These are phyloP conservation scores for Hydrotaea diabolus DNA, from an alignment of 2,888 invertebrate genomes.

Conservation along the genomic window DNA sequence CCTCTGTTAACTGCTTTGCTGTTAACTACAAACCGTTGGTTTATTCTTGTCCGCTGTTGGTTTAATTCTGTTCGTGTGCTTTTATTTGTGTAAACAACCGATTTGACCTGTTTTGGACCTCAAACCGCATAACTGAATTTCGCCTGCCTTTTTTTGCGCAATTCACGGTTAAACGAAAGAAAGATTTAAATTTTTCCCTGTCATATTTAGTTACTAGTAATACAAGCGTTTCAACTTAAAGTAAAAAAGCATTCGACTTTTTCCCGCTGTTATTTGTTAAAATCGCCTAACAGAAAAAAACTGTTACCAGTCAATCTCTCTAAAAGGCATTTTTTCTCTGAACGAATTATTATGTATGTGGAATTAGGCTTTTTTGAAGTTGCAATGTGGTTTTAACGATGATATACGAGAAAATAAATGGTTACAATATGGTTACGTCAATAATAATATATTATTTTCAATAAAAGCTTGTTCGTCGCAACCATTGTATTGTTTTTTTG, in stretches of 20 bases:
- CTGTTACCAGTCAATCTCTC: no score
- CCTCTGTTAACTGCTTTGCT: slow-evolving; percentile 46
- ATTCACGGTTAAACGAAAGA: not conserved
- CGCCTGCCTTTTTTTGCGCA: slow-evolving; percentile 2
- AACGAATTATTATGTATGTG: no score
- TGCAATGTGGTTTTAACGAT: no score
- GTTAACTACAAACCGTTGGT: slow-evolving; percentile 38
- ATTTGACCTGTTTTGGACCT: slow-evolving; percentile 47
- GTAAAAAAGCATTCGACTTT: not conserved
- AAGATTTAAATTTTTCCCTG: not conserved
- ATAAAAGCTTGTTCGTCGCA: no score
- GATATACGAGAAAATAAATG: no score
- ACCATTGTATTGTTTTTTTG: no score
- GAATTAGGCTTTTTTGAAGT: no score
- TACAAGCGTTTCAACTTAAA: not conserved
- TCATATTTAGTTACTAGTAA: not conserved
- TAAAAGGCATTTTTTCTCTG: no score
- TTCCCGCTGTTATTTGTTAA: no score
- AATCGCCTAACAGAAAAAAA: no score
- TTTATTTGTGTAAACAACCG: slow-evolving; percentile 27
- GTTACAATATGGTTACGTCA: no score
- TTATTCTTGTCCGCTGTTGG: slow-evolving; percentile 7
- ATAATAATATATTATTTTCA: no score
- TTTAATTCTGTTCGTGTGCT: slow-evolving; percentile 4
- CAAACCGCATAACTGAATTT: slow-evolving; percentile 45